Evolutionary conservation across 1,140 invertebrate genomes (phyloP).

Genomic region (roundworm (Caenorhabditis elegans)): WBcel235 BX284606.5:5613001-5613500

Average conservation of each 20-base stretch:
- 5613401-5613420: slow-evolving; percentile 10
- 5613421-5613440: neutral
- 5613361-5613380: slow-evolving; percentile 27
- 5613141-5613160: neutral
- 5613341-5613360: slow-evolving; percentile 17
- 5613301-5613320: neutral
- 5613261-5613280: neutral
- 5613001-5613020: too few species aligned
- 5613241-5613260: neutral
- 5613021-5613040: too few species aligned
- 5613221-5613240: neutral
- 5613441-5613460: neutral
- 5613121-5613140: slow-evolving; percentile 5
- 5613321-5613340: slow-evolving; percentile 20
- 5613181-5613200: neutral
- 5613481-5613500: neutral
- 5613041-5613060: neutral
- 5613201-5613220: neutral
- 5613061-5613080: neutral
- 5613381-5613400: slow-evolving; percentile 19
- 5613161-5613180: slow-evolving; percentile 4
- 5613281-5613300: too few species aligned
- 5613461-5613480: neutral
- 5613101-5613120: too few species aligned
- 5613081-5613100: neutral